These are phyloP conservation scores for Anoura caudifer DNA, from an alignment of 2,113 vertebrate species.

Conservation along the genomic window DNA sequence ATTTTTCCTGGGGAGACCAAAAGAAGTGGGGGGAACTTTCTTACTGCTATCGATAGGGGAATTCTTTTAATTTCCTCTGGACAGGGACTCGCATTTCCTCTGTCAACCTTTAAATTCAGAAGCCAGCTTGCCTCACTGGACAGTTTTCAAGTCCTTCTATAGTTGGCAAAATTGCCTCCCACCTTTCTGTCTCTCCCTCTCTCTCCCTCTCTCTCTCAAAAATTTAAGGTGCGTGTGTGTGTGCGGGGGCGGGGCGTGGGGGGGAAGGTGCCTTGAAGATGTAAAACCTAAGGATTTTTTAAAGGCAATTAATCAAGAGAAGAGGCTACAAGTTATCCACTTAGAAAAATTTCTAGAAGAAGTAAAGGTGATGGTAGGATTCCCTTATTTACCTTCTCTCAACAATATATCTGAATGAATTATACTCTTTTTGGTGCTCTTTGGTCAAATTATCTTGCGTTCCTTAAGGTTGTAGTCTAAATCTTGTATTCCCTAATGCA, in stretches of 20 bases:
- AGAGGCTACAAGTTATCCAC: neutral
- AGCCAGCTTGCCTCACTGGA: neutral
- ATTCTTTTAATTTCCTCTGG: neutral
- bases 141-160: neutral
- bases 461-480: neutral
- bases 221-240: neutral
- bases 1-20: neutral
- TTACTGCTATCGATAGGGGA: neutral
- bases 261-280: neutral
- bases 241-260: accelerated
- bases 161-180: neutral
- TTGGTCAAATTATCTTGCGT: neutral
- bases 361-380: neutral
- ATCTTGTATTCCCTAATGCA: neutral
- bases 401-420: neutral
- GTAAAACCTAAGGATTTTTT: neutral
- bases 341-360: neutral
- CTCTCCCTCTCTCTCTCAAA: neutral
- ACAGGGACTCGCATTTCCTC: neutral
- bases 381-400: neutral
- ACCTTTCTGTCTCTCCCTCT: neutral
- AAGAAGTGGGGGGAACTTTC: neutral
- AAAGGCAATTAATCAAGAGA: neutral
- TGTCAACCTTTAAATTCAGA: neutral
- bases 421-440: neutral